phyloP scores from a whole-genome alignment of 2,888 invertebrate species.

The Dynastes tityus region DNA sequence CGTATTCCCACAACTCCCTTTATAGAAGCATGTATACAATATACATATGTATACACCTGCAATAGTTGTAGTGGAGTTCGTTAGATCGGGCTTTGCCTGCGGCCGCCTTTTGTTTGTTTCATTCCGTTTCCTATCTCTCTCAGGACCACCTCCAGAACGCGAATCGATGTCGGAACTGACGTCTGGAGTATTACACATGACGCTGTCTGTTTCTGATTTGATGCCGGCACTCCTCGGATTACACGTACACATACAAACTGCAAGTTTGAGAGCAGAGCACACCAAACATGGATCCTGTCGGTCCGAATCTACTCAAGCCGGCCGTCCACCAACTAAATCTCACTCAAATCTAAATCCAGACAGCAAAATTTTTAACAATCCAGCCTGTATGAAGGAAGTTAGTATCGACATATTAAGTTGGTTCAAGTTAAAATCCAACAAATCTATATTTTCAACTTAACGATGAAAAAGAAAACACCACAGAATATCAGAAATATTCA shows the following conservation, averaged over 20 bases:
- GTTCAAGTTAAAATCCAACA: too few relatives aligned
- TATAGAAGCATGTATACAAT: neutral
- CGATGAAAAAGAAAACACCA: too few relatives aligned
- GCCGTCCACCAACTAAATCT: too few relatives aligned
- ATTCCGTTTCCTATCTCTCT: conserved; percentile 22
- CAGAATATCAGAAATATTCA: too few relatives aligned
- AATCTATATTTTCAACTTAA: too few relatives aligned
- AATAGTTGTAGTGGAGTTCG: conserved; percentile 27
- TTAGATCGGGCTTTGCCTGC: conserved; percentile 23
- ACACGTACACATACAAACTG: neutral
- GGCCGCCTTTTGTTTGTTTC: conserved; percentile 29
- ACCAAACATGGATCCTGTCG: neutral
- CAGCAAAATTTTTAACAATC: too few relatives aligned
- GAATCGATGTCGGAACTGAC: conserved; percentile 3
- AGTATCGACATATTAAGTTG: too few relatives aligned
- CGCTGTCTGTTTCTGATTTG: conserved; percentile 35
- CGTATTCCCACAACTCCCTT: neutral
- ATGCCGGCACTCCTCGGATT: neutral
- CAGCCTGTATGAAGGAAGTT: too few relatives aligned
- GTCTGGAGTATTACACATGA: conserved; percentile 24
- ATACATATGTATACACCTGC: conserved; percentile 17
- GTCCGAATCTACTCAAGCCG: conserved; percentile 2
- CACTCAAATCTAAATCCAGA: too few relatives aligned
- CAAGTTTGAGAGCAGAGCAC: neutral
- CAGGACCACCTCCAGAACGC: neutral